Conservation (phyloP, 2,113 vertebrate genomes). For the Azemiops feae region DNA sequence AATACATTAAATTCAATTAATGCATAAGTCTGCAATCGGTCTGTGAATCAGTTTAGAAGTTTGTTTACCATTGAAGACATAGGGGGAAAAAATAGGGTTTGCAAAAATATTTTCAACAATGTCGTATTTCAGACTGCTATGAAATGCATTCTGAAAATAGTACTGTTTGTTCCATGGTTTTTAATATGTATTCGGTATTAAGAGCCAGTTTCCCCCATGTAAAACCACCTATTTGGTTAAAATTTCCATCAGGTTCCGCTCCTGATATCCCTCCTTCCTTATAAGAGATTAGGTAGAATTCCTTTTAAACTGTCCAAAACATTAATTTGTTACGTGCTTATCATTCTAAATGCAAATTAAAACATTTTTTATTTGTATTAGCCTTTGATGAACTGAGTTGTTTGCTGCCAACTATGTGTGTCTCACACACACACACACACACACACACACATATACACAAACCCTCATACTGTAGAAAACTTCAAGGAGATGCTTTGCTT, state of each 20-base stretch:
- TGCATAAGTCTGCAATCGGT: constrained; percentile 49
- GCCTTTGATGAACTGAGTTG: neutral
- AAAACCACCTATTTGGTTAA: neutral
- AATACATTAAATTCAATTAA: constrained; percentile 8
- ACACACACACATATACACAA: neutral
- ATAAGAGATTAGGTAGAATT: neutral
- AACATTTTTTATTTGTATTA: neutral
- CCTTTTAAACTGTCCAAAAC: neutral
- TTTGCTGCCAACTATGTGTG: neutral
- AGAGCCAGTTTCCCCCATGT: neutral
- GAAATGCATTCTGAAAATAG: neutral
- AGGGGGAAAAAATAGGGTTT: neutral
- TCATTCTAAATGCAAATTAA: neutral
- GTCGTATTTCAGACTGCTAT: neutral
- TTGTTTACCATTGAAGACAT: constrained; percentile 3
- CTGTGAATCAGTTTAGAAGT: constrained; percentile 28
- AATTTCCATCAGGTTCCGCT: neutral
- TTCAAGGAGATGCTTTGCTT: neutral
- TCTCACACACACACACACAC: neutral
- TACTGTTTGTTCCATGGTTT: neutral
- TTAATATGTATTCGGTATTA: neutral
- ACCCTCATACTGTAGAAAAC: neutral
- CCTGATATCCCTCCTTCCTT: neutral
- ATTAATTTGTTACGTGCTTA: neutral
- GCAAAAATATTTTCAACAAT: neutral